Conservation (phyloP, 2,888 invertebrate species). For the Tenthredo notha region DNA sequence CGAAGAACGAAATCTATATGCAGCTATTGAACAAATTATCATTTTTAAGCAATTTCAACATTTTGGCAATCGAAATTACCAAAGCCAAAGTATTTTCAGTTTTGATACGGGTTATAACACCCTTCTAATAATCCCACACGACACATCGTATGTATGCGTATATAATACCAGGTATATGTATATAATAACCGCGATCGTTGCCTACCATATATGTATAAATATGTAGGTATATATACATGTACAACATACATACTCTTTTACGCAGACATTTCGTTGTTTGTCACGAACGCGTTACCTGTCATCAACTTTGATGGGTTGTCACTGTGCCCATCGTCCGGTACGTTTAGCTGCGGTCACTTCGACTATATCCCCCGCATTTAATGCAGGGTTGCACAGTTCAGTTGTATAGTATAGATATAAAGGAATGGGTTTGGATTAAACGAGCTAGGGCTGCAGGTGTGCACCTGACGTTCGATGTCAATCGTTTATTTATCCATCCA, state of each 20-base stretch:
- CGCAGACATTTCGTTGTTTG: conserved; percentile 20
- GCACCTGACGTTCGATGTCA: conserved; percentile 71
- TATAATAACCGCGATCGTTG: conserved; percentile 25
- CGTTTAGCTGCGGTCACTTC: conserved; percentile 7
- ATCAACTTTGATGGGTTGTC: conserved; percentile 50
- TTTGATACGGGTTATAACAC: background rate
- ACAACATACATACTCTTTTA: background rate
- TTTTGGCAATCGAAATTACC: background rate
- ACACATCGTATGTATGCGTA: background rate
- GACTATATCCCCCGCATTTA: background rate
- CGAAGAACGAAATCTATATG: no score
- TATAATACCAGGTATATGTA: background rate
- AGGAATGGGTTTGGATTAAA: conserved; percentile 14
- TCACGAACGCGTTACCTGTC: conserved; percentile 38
- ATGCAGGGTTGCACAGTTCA: background rate
- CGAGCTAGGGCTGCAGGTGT: conserved; percentile 61
- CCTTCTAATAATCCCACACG: background rate
- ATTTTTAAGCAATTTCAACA: background rate
- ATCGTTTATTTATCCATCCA: conserved; percentile 64
- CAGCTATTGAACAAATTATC: no score
- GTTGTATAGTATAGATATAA: background rate
- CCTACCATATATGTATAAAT: background rate
- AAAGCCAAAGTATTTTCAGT: background rate
- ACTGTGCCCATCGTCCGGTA: conserved; percentile 1
- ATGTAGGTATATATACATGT: background rate